A percentile compares a stretch with the other conserved stretches of the same genome.
These are phyloP conservation scores for Pseudomyrmex concolor DNA, from an alignment of 1,140 invertebrate species.

Conservation along the genomic window DNA sequence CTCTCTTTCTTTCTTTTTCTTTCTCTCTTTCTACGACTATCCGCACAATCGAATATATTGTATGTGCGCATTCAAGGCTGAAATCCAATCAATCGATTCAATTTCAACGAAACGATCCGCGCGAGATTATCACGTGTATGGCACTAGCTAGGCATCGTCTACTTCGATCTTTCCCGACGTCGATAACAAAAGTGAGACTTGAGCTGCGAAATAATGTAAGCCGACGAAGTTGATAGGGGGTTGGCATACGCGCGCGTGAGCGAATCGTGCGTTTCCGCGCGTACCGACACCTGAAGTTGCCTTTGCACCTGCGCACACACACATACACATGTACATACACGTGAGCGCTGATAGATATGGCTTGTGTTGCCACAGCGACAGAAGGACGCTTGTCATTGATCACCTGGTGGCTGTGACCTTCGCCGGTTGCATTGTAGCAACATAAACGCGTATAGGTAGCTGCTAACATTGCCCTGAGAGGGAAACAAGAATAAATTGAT, in stretches of 20 bases:
- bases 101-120: too few relatives aligned
- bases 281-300: neutral
- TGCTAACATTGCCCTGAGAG: neutral
- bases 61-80: neutral
- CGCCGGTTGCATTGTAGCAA: conserved; percentile 39
- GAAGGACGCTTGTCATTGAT: conserved; percentile 77
- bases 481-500: neutral
- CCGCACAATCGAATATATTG: too few relatives aligned
- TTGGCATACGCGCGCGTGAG: neutral
- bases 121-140: conserved; percentile 6
- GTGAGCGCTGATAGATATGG: neutral
- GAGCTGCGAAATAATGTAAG: conserved; percentile 52
- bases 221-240: neutral
- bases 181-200: conserved; percentile 37
- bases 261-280: conserved; percentile 6
- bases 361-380: conserved; percentile 44
- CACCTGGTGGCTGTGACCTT: conserved; percentile 67
- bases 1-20: too few relatives aligned
- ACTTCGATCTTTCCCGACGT: conserved; percentile 13
- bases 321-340: neutral
- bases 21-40: neutral
- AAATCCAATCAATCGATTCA: neutral
- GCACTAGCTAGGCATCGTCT: neutral
- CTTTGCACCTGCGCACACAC: neutral
- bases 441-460: neutral